These are phyloP conservation scores for Syrmaticus mikado DNA, from an alignment of 2,113 vertebrate genomes.

Conservation along the genomic window DNA sequence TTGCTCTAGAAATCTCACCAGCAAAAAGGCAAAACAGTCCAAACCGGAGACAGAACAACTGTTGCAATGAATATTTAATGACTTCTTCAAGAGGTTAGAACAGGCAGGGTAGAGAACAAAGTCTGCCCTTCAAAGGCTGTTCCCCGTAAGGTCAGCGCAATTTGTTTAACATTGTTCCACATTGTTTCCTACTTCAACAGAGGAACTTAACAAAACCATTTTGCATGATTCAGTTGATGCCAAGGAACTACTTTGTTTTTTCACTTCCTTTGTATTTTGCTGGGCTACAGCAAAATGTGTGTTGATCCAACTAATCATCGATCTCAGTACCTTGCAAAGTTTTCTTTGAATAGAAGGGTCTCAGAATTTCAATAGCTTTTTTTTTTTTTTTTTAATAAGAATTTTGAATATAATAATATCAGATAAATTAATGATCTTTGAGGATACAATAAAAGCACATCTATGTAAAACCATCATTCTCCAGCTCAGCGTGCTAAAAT, in stretches of 20 bases:
- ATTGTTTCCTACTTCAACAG: background rate
- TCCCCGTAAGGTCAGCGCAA: slow-evolving; percentile 40
- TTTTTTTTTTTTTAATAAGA: background rate
- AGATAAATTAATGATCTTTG: background rate
- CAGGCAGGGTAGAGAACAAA: slow-evolving; percentile 20
- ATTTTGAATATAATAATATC: background rate
- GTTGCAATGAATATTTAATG: slow-evolving; percentile 66
- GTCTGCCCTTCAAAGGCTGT: slow-evolving; percentile 32
- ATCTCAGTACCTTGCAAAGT: background rate
- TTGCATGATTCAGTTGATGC: background rate
- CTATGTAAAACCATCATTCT: background rate
- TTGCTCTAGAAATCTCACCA: slow-evolving; percentile 6
- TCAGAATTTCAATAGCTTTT: background rate
- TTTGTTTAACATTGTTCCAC: slow-evolving; percentile 33
- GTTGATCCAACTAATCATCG: background rate
- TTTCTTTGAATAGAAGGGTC: background rate
- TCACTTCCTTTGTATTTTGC: background rate
- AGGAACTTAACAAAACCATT: background rate
- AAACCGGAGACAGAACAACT: slow-evolving; percentile 20
- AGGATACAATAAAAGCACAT: background rate
- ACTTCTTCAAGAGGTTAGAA: slow-evolving; percentile 37
- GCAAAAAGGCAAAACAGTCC: background rate
- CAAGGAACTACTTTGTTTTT: background rate
- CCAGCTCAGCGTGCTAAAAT: background rate
- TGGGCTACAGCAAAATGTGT: background rate